These are phyloP conservation scores for Erebia epiphron DNA, from an alignment of 2,888 invertebrate genomes.

Conservation along the genomic window DNA sequence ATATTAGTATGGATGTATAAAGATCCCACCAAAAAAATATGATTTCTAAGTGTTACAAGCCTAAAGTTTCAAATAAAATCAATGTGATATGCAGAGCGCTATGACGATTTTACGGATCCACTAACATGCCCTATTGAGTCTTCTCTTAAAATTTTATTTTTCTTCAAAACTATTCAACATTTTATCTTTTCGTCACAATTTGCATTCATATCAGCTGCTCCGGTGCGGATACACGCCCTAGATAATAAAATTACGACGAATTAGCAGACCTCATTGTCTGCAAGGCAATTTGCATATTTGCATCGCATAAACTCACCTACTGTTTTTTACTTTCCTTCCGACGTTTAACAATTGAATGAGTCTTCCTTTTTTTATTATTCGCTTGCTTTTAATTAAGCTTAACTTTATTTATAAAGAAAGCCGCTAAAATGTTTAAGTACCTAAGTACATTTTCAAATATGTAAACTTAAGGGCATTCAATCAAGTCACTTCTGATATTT, in stretches of 20 bases:
- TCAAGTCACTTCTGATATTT: no score
- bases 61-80: slow-evolving; percentile 2
- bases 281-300: slow-evolving; percentile 48
- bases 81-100: neutral
- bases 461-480: neutral
- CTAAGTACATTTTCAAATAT: neutral
- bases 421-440: neutral
- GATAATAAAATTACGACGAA: slow-evolving; percentile 56
- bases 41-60: neutral
- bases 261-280: slow-evolving; percentile 42
- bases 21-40: neutral
- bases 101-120: neutral
- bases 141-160: neutral
- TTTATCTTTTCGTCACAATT: slow-evolving; percentile 55
- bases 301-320: slow-evolving; percentile 33
- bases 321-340: slow-evolving; percentile 35
- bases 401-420: neutral
- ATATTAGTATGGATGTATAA: no score
- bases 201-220: slow-evolving; percentile 67
- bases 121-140: neutral
- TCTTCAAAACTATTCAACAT: neutral
- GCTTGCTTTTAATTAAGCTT: neutral
- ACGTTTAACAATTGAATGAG: slow-evolving; percentile 27
- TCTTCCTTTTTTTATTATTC: slow-evolving; percentile 13
- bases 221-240: slow-evolving; percentile 69